These are phyloP conservation scores for Neodon shergylaensis DNA, from an alignment of 2,113 vertebrate genomes.

Conservation along the genomic window DNA sequence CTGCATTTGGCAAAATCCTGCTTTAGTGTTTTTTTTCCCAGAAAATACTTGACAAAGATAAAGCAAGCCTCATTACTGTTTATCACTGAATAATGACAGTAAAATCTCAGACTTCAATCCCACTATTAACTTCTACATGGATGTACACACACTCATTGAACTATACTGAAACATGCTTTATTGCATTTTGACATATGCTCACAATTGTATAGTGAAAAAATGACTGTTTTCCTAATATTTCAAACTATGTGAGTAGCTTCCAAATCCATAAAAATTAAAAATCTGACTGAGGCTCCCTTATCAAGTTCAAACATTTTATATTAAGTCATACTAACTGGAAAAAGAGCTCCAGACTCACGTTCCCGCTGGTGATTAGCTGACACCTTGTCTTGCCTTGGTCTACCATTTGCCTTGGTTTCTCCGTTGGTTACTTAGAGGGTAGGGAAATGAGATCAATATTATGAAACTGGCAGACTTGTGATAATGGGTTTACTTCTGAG, in stretches of 20 bases:
- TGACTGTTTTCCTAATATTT: constrained; percentile 45
- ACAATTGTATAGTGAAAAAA: neutral
- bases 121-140: neutral
- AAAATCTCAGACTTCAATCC: neutral
- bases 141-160: neutral
- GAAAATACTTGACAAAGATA: constrained; percentile 35
- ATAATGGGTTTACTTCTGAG: neutral
- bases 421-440: neutral
- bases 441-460: neutral
- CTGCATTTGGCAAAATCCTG: neutral
- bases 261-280: constrained; percentile 7
- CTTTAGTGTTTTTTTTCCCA: constrained; percentile 46
- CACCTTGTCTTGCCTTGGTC: neutral
- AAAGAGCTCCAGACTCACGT: neutral
- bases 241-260: neutral
- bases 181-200: neutral
- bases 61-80: constrained; percentile 3
- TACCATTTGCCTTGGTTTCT: neutral
- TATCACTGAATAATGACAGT: neutral
- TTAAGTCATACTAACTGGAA: neutral
- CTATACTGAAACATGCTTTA: constrained; percentile 14
- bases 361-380: neutral
- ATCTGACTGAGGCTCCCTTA: neutral
- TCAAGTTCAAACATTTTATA: neutral
- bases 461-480: neutral